Evolutionary conservation across 2,888 invertebrate genomes (phyloP).

Genomic region (Drosophila maculinotata): DNA sequence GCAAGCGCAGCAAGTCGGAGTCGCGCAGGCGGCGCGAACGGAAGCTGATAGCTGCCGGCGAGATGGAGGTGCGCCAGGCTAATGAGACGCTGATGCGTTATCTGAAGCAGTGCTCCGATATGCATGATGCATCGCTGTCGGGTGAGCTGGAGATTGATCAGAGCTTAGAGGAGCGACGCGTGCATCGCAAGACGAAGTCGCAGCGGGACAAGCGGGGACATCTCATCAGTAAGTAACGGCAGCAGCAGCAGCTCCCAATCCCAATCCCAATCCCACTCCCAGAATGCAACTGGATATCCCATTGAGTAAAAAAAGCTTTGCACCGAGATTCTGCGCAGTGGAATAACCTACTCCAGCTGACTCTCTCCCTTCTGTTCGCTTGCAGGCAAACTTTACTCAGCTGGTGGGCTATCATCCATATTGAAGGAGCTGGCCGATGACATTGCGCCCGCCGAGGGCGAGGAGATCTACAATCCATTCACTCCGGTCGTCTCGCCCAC

Average conservation of each 20-base stretch:
- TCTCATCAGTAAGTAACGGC: constrained; percentile 81
- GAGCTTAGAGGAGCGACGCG: constrained; percentile 84
- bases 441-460: constrained; percentile 84
- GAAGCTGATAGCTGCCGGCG: constrained; percentile 85
- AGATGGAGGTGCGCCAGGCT: constrained; percentile 85
- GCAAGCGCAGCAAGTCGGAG: constrained; percentile 85
- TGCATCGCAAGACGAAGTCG: constrained; percentile 85
- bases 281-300: constrained; percentile 26
- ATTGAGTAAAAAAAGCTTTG: constrained; percentile 56
- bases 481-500: constrained; percentile 85
- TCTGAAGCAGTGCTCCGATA: constrained; percentile 85
- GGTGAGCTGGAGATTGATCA: constrained; percentile 85
- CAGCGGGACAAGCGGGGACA: constrained; percentile 85
- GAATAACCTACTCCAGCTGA: constrained; percentile 6
- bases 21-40: constrained; percentile 84
- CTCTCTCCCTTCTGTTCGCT: constrained; percentile 4
- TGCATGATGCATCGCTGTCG: constrained; percentile 85
- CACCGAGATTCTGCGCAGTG: constrained; percentile 53
- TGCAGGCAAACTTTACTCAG: constrained; percentile 84
- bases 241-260: background rate
- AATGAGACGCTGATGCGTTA: constrained; percentile 85
- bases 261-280: constrained; percentile 1
- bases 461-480: constrained; percentile 86
- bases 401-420: constrained; percentile 84
- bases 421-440: constrained; percentile 85